phyloP scores from a whole-genome alignment of 2,113 vertebrate species.

The Mormyrus lacerda region DNA sequence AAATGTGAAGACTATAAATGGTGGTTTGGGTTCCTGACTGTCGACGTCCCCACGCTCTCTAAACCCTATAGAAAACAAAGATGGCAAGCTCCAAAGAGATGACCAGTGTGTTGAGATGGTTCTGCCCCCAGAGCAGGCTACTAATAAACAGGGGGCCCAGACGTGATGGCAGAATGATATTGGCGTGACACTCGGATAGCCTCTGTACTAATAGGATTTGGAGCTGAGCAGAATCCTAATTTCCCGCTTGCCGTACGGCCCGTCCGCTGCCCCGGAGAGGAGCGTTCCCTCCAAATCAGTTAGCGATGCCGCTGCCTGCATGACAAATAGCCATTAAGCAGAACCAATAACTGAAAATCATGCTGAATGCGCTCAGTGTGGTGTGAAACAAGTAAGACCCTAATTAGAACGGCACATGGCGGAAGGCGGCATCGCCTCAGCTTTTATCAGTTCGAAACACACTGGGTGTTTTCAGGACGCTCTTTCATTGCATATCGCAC shows the following conservation, averaged over 20 bases:
- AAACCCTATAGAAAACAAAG: neutral
- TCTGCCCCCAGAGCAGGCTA: neutral
- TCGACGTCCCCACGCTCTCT: neutral
- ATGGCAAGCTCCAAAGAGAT: neutral
- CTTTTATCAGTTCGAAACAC: constrained; percentile 55
- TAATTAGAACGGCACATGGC: constrained; percentile 47
- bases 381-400: constrained; percentile 43
- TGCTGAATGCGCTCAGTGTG: constrained; percentile 22
- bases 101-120: neutral
- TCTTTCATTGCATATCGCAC: constrained; percentile 29
- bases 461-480: constrained; percentile 34
- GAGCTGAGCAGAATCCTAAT: constrained; percentile 42
- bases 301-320: constrained; percentile 37
- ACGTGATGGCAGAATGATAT: constrained; percentile 29
- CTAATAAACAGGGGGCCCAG: constrained; percentile 13
- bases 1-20: neutral
- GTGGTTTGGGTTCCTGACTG: too few relatives aligned
- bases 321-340: constrained; percentile 55
- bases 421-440: constrained; percentile 25
- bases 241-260: constrained; percentile 37
- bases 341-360: constrained; percentile 39
- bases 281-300: constrained; percentile 43
- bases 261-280: constrained; percentile 34
- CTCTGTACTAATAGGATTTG: constrained; percentile 46
- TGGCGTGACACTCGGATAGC: constrained; percentile 42